Evolutionary conservation across 1,140 invertebrate genomes (phyloP).

Genomic region (Eufriesea mexicana): DNA sequence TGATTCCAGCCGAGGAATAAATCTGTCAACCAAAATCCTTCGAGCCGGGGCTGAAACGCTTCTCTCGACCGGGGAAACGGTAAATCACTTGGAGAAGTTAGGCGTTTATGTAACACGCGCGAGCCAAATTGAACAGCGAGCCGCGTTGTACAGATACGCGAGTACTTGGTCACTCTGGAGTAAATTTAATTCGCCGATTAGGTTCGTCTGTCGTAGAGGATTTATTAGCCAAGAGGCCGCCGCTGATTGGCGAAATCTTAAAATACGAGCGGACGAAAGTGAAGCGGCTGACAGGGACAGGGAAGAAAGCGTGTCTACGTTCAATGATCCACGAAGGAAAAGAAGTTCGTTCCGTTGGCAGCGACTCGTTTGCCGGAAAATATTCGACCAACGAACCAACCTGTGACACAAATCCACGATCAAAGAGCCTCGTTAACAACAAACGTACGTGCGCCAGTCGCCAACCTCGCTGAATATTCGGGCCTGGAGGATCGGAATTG

Average conservation of each 20-base stretch:
- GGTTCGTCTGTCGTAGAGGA: neutral
- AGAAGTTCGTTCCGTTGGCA: neutral
- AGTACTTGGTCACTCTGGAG: too few relatives aligned
- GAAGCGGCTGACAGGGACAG: neutral
- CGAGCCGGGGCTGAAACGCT: neutral
- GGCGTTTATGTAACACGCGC: too few relatives aligned
- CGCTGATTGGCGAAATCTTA: neutral
- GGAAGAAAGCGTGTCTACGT: conserved; percentile 26
- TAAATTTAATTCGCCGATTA: neutral
- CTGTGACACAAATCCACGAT: conserved; percentile 36
- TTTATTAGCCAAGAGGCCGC: neutral
- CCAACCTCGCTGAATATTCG: conserved; percentile 53
- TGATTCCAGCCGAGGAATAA: neutral
- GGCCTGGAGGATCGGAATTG: conserved; percentile 28
- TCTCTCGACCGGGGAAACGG: neutral
- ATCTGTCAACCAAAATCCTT: neutral
- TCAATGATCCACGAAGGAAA: conserved; percentile 9
- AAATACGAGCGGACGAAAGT: neutral
- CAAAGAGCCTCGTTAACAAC: conserved; percentile 47
- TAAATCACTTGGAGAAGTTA: neutral
- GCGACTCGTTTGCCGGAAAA: neutral
- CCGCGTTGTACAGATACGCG: too few relatives aligned
- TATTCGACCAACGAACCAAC: neutral
- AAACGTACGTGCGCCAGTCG: neutral
- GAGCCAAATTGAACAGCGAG: too few relatives aligned